These are phyloP conservation scores for Halcyon badia DNA, from an alignment of 2,797 vertebrate genomes.

Conservation along the genomic window DNA sequence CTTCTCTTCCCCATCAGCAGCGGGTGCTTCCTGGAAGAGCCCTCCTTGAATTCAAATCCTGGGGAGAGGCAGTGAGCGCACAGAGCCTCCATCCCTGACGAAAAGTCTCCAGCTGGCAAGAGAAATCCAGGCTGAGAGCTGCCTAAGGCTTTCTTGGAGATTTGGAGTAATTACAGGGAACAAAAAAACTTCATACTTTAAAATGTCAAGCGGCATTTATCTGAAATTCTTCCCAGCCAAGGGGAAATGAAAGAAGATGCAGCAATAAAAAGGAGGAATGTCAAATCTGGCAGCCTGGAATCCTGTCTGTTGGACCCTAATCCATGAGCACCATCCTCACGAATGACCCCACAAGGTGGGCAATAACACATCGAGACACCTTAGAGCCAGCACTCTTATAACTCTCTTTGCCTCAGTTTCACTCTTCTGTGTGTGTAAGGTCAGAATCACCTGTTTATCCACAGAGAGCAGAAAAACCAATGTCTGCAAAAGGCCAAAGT, in stretches of 20 bases:
- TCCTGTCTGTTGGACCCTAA: accelerated
- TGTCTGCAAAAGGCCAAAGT: neutral
- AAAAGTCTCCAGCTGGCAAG: neutral
- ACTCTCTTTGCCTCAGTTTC: neutral
- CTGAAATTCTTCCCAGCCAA: constrained; percentile 1
- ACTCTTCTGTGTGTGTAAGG: neutral
- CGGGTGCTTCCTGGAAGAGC: neutral
- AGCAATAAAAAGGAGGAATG: neutral
- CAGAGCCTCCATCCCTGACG: neutral
- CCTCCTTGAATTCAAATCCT: neutral
- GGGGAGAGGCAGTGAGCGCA: neutral
- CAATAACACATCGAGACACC: neutral
- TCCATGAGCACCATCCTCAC: accelerated
- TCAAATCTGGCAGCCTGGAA: neutral
- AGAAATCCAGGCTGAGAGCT: constrained; percentile 4
- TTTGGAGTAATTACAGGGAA: constrained; percentile 5
- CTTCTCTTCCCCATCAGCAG: neutral
- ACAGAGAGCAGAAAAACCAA: neutral
- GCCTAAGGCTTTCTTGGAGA: constrained; percentile 7
- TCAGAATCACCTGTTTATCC: neutral
- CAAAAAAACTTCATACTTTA: neutral
- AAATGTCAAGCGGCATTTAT: constrained; percentile 35
- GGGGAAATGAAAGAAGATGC: neutral
- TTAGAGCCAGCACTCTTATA: neutral
- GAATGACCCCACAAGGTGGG: neutral